A percentile compares a stretch with the other conserved stretches of the same genome.
These are phyloP conservation scores for Drosophila fuyamai DNA, from an alignment of 1,140 invertebrate species.

Conservation along the genomic window DNA sequence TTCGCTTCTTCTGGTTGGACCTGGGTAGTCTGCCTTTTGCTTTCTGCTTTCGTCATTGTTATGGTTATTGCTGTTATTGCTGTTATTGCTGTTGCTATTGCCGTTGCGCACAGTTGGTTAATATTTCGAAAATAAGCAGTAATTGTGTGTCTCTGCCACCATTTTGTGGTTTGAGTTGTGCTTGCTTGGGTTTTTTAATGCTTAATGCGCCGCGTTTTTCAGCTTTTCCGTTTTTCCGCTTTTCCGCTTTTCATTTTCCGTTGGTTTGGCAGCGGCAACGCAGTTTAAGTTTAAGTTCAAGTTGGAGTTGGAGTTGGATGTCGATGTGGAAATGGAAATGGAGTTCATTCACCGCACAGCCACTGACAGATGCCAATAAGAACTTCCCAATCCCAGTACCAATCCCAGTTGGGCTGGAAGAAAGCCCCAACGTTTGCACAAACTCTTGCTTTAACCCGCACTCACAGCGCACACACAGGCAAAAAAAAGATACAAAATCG, in stretches of 20 bases:
- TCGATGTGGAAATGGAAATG: no score
- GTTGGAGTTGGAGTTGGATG: not conserved
- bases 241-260: conserved; percentile 22
- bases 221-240: no score
- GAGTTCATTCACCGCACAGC: conserved; percentile 38
- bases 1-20: conserved; percentile 42
- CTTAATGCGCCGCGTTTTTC: conserved; percentile 43
- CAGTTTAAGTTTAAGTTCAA: not conserved
- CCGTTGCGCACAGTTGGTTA: conserved; percentile 61
- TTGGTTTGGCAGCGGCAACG: conserved; percentile 26
- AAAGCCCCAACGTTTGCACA: conserved; percentile 22
- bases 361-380: conserved; percentile 47
- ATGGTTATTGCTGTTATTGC: conserved; percentile 31
- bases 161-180: conserved; percentile 23
- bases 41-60: conserved; percentile 49
- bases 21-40: conserved; percentile 47
- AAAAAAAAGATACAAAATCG: conserved; percentile 10
- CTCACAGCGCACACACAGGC: not conserved
- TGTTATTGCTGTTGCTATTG: conserved; percentile 20
- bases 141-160: conserved; percentile 21
- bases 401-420: conserved; percentile 28
- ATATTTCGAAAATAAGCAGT: conserved; percentile 49
- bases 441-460: conserved; percentile 8
- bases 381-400: conserved; percentile 5
- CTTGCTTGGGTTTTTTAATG: conserved; percentile 20